A percentile compares a stretch with the other conserved stretches of the same genome.
phyloP scores from a whole-genome alignment of 2,113 vertebrate genomes.

The Forbesichthys papilliferus region DNA sequence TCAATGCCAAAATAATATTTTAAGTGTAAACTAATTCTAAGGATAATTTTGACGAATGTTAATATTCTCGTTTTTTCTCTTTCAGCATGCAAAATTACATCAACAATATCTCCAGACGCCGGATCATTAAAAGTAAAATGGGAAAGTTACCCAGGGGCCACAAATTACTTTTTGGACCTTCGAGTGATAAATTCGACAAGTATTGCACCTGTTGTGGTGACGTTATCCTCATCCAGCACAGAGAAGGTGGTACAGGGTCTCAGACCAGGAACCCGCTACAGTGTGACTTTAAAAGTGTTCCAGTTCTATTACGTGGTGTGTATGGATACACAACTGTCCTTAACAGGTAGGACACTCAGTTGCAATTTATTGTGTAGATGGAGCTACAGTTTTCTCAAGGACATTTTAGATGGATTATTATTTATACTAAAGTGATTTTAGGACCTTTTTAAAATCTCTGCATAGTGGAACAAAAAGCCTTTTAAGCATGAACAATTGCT shows the following conservation, averaged over 20 bases:
- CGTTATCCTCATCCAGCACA: neutral
- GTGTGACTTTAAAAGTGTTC: slow-evolving; percentile 71
- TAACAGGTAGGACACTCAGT: slow-evolving; percentile 60
- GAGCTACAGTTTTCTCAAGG: no score
- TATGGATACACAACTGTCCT: neutral
- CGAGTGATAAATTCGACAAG: slow-evolving; percentile 58
- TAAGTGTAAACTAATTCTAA: neutral
- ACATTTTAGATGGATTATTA: no score
- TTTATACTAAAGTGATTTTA: no score
- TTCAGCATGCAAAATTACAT: slow-evolving; percentile 63
- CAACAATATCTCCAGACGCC: slow-evolving; percentile 46
- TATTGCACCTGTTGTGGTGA: slow-evolving; percentile 59
- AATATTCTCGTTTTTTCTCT: neutral
- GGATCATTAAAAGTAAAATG: slow-evolving; percentile 70
- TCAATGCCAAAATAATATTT: no score
- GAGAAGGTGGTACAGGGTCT: slow-evolving; percentile 56
- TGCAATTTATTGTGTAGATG: neutral
- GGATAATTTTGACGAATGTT: neutral
- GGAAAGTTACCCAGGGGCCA: slow-evolving; percentile 36
- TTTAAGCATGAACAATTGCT: no score
- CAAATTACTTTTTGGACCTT: slow-evolving; percentile 72
- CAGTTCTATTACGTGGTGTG: slow-evolving; percentile 53
- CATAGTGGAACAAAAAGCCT: no score
- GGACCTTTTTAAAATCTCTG: no score
- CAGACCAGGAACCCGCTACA: slow-evolving; percentile 64